phyloP scores from a whole-genome alignment of 92 coral and sea anemone species.

The Pocillopora grandis region DNA sequence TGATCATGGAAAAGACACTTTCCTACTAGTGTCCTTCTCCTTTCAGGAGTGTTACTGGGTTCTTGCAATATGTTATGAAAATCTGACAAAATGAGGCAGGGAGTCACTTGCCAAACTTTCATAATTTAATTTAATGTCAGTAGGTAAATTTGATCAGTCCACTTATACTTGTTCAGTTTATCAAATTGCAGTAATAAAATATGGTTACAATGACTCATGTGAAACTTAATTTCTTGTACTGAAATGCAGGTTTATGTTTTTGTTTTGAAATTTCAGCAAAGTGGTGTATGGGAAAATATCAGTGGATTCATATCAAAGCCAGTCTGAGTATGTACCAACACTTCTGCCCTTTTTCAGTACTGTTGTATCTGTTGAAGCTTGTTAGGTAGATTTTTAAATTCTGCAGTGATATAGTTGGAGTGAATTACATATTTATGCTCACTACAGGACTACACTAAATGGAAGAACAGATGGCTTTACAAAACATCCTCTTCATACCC shows the following conservation, averaged over 20 bases:
- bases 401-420: not conserved
- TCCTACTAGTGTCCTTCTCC: too few relatives aligned
- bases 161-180: too few relatives aligned
- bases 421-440: not conserved
- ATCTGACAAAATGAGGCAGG: too few relatives aligned
- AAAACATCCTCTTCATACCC: not conserved
- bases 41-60: too few relatives aligned
- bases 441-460: constrained; percentile 6
- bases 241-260: not conserved
- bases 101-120: too few relatives aligned
- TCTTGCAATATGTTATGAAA: too few relatives aligned
- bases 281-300: constrained; percentile 79
- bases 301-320: constrained; percentile 38
- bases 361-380: not conserved
- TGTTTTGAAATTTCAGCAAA: constrained; percentile 63
- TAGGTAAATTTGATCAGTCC: too few relatives aligned
- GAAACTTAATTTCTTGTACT: constrained; percentile 7
- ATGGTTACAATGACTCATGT: too few relatives aligned
- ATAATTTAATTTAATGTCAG: too few relatives aligned
- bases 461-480: constrained; percentile 15
- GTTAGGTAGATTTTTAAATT: not conserved
- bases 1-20: too few relatives aligned
- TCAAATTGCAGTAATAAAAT: too few relatives aligned
- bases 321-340: constrained; percentile 24
- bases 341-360: not conserved